Percentiles rank a stretch among this genome's conserved stretches.
Conservation (phyloP, 2,113 vertebrate species). For the Anthoscopus minutus region DNA sequence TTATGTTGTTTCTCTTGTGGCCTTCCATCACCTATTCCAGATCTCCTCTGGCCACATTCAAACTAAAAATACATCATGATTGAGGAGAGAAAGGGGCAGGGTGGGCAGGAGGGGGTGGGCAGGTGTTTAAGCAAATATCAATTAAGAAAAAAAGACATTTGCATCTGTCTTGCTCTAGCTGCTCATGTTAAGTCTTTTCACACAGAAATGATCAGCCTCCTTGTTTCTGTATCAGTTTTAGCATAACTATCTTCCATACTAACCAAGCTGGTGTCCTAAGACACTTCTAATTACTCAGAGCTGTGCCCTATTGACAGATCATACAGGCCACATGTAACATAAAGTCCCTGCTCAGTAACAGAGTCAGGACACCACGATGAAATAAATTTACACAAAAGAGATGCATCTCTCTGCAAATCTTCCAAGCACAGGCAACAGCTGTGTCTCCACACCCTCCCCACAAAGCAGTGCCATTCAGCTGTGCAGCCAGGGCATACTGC, state of each 20-base stretch:
- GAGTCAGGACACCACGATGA: neutral
- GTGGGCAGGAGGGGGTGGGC: too few species aligned
- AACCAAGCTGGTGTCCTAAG: neutral
- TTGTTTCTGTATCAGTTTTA: neutral
- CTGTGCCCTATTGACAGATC: neutral
- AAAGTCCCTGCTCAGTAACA: neutral
- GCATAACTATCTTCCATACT: neutral
- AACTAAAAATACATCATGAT: neutral
- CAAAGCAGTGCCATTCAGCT: conserved; percentile 7
- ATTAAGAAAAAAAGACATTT: neutral
- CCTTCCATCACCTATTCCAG: neutral
- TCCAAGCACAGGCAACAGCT: neutral
- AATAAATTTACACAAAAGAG: neutral
- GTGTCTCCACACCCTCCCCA: neutral
- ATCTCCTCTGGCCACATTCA: neutral
- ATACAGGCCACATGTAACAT: neutral
- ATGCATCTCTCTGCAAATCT: neutral
- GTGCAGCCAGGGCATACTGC: neutral
- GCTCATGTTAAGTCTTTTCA: neutral
- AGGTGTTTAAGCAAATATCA: neutral
- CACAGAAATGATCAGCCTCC: neutral
- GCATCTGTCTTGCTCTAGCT: neutral
- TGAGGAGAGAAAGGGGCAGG: neutral
- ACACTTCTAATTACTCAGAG: neutral
- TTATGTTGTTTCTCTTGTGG: neutral